Evolutionary conservation across 2,888 invertebrate species (phyloP).

Genomic region (Bugula neritina): DNA sequence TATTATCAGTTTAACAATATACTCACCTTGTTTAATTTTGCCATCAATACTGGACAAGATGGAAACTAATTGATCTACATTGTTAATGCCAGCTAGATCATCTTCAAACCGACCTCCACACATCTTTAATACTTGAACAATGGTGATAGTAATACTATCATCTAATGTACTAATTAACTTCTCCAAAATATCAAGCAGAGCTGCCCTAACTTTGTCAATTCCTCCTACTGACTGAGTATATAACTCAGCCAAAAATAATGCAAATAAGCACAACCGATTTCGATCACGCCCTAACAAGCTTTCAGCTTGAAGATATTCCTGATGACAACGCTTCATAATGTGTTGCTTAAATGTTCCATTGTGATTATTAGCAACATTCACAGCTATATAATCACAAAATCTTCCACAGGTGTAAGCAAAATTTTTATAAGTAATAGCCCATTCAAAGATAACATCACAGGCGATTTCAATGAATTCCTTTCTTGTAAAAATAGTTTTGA

Average conservation of each 20-base stretch:
- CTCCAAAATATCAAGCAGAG: neutral
- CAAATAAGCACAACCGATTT: neutral
- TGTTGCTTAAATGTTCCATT: constrained; percentile 8
- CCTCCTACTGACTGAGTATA: neutral
- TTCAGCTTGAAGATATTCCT: constrained; percentile 1
- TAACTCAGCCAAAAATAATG: constrained; percentile 12
- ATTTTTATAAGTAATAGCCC: neutral
- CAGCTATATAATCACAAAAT: neutral
- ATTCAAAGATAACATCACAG: constrained; percentile 12
- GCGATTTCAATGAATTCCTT: neutral
- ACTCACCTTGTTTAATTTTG: neutral
- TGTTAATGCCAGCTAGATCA: neutral
- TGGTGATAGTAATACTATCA: neutral
- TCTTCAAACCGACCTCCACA: constrained; percentile 7
- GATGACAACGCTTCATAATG: neutral
- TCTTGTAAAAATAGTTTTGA: neutral
- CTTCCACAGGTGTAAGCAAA: constrained; percentile 10
- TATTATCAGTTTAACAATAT: too few species aligned
- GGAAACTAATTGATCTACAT: neutral
- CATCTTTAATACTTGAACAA: constrained; percentile 20
- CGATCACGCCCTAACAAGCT: neutral
- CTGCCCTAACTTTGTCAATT: neutral
- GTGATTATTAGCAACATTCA: neutral
- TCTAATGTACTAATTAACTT: neutral
- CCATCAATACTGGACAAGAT: neutral